Evolutionary conservation across 2,113 vertebrate species (phyloP), one percentile per base, ranked within the genome.

Genomic region (Cacatua alba): DNA sequence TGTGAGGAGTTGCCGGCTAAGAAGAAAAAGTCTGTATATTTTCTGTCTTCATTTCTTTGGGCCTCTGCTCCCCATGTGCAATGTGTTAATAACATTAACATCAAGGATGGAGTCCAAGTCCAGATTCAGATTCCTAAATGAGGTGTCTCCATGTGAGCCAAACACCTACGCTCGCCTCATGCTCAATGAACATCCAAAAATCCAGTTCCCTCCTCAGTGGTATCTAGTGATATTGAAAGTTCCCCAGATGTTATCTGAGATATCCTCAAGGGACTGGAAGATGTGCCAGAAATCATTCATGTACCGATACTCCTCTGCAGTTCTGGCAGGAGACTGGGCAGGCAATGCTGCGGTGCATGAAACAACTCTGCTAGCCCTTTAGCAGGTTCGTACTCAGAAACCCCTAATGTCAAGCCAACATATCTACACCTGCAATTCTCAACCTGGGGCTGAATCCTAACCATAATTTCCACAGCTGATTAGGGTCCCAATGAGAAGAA

Each of bases 81-180:
- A 48, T 31, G 17, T 88, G 72, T 53, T 93, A 92, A 67, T 67
- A 88, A 72, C 29, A 86, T 74, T 75, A 91, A 55, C 44, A 82
- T 33, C 28, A 74, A 86, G 60, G 72, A 75, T 44, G 15, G 8
- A 81, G 24, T 78, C 41, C 53, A 90, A 90, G 28, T 51, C 15
- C 13, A 70, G 29, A 62, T 52, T 78, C 68, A 86, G 72, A 84
- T 68, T 92, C n/a, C 64, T 68, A 64, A 68, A 75, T 9, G 52
- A 82, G 35, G 37, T 85, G 33, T 62, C 37, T 85, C 21, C 1
- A 63, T 4, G 7, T 41, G 24, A 88, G 48, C 49, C 85, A 90
- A 91, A 90, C 82, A 86, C 71, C 78, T 81, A 65, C 2, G 0
- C 23, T 71, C 13, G 13, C 21, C n/a, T 82, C 65, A 74, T 23